Conservation (phyloP, 1,140 invertebrate species). For the Eupristina koningsbergeri region DNA sequence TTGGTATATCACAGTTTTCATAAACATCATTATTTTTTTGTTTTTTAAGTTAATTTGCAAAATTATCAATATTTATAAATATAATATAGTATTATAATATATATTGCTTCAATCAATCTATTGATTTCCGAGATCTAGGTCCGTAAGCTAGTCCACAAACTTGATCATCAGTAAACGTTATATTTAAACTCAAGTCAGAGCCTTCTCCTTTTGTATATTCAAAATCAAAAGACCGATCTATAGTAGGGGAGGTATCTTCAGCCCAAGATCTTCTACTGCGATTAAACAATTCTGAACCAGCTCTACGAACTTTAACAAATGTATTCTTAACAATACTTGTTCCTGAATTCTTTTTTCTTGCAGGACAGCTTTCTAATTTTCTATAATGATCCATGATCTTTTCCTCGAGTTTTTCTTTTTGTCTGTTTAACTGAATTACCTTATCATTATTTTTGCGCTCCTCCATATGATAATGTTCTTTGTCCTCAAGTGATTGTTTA, state of each 20-base stretch:
- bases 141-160: not conserved
- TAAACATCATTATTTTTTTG: not conserved
- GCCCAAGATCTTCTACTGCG: not conserved
- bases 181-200: not conserved
- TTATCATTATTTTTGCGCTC: slow-evolving; percentile 25
- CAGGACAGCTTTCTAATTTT: not conserved
- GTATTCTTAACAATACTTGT: slow-evolving; percentile 31
- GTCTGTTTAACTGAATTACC: slow-evolving; percentile 7
- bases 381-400: slow-evolving; percentile 44
- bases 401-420: slow-evolving; percentile 46
- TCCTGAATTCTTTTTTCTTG: slow-evolving; percentile 2
- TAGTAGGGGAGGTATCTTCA: not conserved
- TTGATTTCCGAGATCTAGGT: slow-evolving; percentile 14
- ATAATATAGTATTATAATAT: not conserved
- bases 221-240: slow-evolving; percentile 15
- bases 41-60: not conserved
- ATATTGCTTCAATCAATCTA: not conserved
- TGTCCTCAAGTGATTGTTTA: slow-evolving; percentile 9
- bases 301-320: slow-evolving; percentile 9
- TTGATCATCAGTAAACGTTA: not conserved
- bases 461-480: slow-evolving; percentile 34
- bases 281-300: slow-evolving; percentile 15
- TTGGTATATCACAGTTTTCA: too few species aligned
- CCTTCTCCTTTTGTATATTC: slow-evolving; percentile 10
- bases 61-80: not conserved